Evolutionary conservation across 2,888 invertebrate genomes (phyloP).

Genomic region (Polydrusus tereticollis): DNA sequence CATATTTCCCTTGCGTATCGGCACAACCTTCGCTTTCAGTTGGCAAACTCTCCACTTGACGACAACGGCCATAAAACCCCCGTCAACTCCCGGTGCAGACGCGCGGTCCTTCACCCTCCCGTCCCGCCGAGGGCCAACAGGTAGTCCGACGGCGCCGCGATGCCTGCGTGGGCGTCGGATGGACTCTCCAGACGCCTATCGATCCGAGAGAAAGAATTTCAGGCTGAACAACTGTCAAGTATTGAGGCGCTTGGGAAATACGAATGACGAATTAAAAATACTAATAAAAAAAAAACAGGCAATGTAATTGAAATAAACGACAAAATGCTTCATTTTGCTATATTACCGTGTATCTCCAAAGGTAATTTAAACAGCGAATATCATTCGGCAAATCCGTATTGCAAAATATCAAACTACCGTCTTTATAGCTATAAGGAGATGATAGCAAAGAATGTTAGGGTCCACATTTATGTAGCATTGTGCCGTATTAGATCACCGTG

Average conservation of each 20-base stretch:
- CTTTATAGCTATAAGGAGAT: too few relatives aligned
- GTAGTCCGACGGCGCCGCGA: constrained; percentile 34
- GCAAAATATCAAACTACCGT: too few relatives aligned
- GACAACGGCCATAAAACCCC: constrained; percentile 29
- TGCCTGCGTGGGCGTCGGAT: constrained; percentile 22
- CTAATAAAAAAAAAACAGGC: too few relatives aligned
- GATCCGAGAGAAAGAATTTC: constrained; percentile 32
- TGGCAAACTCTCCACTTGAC: constrained; percentile 29
- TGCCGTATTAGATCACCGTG: too few relatives aligned
- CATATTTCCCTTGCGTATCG: constrained; percentile 5
- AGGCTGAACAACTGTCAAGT: background rate
- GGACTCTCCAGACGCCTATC: constrained; percentile 37
- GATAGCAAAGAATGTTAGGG: too few relatives aligned
- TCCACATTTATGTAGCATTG: too few relatives aligned
- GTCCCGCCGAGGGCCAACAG: constrained; percentile 22
- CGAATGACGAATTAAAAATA: constrained; percentile 1
- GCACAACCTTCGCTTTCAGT: constrained; percentile 17
- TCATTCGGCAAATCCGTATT: too few relatives aligned
- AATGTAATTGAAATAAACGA: too few relatives aligned
- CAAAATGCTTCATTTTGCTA: too few relatives aligned
- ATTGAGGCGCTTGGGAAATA: background rate
- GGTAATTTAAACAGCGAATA: too few relatives aligned
- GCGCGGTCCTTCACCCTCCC: constrained; percentile 39
- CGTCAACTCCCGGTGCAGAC: constrained; percentile 7
- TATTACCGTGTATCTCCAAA: too few relatives aligned